phyloP scores from a whole-genome alignment of 2,113 vertebrate genomes.

The Aegotheles bennettii region DNA sequence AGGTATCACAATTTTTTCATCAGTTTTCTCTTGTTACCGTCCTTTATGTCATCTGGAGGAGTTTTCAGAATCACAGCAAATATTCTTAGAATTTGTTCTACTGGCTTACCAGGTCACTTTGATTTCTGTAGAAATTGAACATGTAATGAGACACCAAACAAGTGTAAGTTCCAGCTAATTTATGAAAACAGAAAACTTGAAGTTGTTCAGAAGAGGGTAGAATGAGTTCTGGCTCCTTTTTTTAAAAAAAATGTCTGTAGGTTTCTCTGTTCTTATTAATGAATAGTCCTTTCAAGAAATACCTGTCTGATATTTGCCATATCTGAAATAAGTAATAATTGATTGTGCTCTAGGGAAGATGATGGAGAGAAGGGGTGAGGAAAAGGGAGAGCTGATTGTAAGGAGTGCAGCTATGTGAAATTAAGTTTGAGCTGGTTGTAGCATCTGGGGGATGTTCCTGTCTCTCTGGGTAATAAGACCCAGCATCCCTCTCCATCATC shows the following conservation, averaged over 20 bases:
- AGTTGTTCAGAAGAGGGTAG: background rate
- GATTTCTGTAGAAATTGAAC: background rate
- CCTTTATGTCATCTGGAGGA: background rate
- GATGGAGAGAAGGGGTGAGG: background rate
- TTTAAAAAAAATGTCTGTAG: no score
- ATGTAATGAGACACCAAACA: background rate
- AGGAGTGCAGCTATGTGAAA: background rate
- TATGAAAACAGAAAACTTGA: background rate
- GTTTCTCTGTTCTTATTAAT: background rate
- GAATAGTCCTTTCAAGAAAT: background rate
- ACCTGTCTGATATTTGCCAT: background rate
- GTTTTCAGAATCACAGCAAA: background rate
- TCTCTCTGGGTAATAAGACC: background rate
- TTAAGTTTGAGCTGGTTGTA: background rate
- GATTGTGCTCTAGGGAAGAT: background rate
- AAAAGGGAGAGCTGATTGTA: background rate
- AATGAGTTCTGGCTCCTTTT: background rate
- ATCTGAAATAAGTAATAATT: background rate
- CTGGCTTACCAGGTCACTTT: background rate
- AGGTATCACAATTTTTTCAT: background rate
- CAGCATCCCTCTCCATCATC: background rate
- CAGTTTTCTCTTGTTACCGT: background rate
- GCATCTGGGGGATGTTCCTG: background rate
- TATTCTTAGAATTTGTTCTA: background rate
- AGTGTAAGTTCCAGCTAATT: background rate